These are phyloP conservation scores for Sphaerodactylus townsendi DNA, from an alignment of 2,113 vertebrate genomes.

Conservation along the genomic window DNA sequence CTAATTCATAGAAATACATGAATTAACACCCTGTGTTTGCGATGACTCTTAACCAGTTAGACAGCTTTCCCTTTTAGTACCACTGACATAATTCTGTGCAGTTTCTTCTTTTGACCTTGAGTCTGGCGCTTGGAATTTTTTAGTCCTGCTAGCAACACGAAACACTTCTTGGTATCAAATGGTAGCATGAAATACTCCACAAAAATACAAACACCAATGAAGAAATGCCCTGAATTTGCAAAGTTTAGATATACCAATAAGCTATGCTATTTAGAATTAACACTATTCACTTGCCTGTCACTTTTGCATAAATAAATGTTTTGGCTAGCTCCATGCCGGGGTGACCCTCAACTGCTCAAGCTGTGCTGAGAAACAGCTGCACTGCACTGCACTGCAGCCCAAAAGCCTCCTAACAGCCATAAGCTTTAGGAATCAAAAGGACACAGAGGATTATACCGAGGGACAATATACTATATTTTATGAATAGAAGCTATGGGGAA, in stretches of 20 bases:
- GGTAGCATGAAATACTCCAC: neutral
- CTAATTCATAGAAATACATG: neutral
- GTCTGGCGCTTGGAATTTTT: neutral
- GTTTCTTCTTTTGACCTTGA: constrained; percentile 71
- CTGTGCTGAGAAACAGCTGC: constrained; percentile 73
- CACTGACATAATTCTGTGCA: neutral
- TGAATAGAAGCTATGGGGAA: constrained; percentile 43
- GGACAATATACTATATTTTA: constrained; percentile 10
- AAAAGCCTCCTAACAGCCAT: constrained; percentile 54
- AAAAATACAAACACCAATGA: neutral
- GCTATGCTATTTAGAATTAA: neutral
- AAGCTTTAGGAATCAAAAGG: constrained; percentile 56
- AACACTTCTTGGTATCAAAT: neutral
- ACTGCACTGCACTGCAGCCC: constrained; percentile 78
- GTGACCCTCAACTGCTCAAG: constrained; percentile 56
- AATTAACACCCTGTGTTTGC: neutral
- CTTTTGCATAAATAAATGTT: constrained; percentile 48
- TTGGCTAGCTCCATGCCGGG: constrained; percentile 44
- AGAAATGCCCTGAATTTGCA: neutral
- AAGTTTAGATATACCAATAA: neutral
- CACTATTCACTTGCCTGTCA: constrained; percentile 29
- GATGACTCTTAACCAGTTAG: constrained; percentile 38
- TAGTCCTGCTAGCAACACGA: neutral
- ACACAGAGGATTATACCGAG: constrained; percentile 50
- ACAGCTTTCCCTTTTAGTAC: constrained; percentile 12